Conservation (phyloP, 2,113 vertebrate genomes). For the Amblyornis subalaris region DNA sequence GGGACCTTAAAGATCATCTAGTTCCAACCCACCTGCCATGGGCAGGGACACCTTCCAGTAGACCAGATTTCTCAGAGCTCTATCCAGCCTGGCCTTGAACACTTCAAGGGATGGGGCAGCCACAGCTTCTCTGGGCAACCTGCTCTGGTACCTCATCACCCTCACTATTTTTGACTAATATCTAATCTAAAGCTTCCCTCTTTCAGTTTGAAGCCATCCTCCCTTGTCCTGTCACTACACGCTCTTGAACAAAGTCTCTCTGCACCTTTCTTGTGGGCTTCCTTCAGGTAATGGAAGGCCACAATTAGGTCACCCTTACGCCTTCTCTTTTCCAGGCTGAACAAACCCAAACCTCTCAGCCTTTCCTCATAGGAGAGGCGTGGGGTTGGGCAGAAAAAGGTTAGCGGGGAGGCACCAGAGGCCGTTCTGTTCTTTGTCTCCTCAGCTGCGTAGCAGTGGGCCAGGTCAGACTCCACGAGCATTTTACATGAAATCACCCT, state of each 20-base stretch:
- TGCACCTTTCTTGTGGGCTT: rapidly evolving
- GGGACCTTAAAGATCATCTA: neutral
- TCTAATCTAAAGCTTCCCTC: neutral
- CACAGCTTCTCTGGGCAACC: neutral
- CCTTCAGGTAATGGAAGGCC: neutral
- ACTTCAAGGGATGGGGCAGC: neutral
- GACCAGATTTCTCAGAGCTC: neutral
- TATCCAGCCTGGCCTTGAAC: neutral
- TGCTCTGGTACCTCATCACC: neutral
- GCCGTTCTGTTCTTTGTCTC: neutral
- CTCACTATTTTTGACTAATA: neutral
- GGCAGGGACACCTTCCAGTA: neutral
- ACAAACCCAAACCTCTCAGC: neutral
- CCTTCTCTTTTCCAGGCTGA: neutral
- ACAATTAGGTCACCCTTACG: neutral
- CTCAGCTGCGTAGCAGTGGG: rapidly evolving
- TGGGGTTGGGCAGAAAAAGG: neutral
- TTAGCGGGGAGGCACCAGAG: rapidly evolving
- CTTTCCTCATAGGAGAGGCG: neutral
- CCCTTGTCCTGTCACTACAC: neutral
- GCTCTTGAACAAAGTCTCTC: neutral
- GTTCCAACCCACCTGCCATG: neutral
- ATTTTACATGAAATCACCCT: neutral
- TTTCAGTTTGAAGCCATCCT: neutral
- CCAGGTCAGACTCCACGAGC: neutral